These are phyloP conservation scores for Paracanthobrama guichenoti DNA, from an alignment of 2,113 vertebrate species.

Conservation along the genomic window DNA sequence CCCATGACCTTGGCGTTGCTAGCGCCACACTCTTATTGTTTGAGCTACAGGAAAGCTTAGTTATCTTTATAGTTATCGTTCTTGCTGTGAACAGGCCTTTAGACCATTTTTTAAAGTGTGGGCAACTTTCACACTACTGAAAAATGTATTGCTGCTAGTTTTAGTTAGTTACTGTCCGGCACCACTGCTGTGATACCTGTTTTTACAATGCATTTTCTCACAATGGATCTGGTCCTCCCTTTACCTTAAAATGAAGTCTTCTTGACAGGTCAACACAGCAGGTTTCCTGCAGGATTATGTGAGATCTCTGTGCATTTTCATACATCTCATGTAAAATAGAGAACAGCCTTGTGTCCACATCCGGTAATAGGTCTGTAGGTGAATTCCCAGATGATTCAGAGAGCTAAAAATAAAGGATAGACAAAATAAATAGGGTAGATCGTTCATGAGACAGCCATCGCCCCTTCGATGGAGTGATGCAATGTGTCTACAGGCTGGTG, in stretches of 20 bases:
- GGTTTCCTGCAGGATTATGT: neutral
- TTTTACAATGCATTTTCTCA: conserved; percentile 1
- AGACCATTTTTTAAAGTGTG: neutral
- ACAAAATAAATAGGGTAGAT: conserved; percentile 16
- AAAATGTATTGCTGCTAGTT: conserved; percentile 16
- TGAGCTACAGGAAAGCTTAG: no score
- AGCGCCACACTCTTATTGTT: no score
- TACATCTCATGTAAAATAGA: neutral
- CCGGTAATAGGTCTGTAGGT: neutral
- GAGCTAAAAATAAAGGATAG: conserved; percentile 1
- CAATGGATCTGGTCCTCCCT: neutral
- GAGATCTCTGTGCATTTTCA: neutral
- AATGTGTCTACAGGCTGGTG: neutral
- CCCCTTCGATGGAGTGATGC: neutral
- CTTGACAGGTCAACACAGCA: neutral
- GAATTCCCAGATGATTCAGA: neutral
- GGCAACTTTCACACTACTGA: neutral
- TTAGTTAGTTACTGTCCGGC: neutral
- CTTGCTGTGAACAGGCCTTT: no score
- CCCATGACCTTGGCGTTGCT: no score
- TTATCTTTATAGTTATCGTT: no score
- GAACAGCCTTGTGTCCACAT: neutral
- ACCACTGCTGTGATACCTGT: neutral
- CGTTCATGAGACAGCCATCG: neutral
- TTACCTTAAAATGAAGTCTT: neutral